Evolutionary conservation across 2,797 vertebrate genomes (phyloP), one percentile per base, ranked within the genome.

Genomic region (Lutjanus campechanus): DNA sequence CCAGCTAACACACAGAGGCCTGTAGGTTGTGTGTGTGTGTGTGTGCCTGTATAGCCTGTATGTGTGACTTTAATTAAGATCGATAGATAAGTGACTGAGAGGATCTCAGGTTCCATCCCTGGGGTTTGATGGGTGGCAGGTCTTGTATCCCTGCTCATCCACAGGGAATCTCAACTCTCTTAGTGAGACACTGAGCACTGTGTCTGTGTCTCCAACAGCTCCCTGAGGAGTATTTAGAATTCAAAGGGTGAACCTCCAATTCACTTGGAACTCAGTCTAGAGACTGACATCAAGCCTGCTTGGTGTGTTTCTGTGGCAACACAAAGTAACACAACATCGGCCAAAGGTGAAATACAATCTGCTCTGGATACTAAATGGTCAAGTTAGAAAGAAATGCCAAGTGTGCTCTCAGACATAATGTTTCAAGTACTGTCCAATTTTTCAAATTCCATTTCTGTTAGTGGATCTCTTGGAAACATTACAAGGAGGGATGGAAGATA

Each of bases 1-100:
- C 68, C 60, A 68, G 50, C 29, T 50, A 58, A 83, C 62, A 79
- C 51, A 73, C 11, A 41, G 16, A 19, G 17, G 46, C 19, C 64
- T 47, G 51, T 36, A 55, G 71, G 55, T 15, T 71, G n/a, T 51
- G 17, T 72, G 36, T 54, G 40, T 61, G 58, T 53, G 65, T n/a
- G n/a, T n/a, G n/a, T n/a, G n/a, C 17, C 46, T 43, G 50, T 76
- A 20, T 59, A 51, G 41, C 53, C 58, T 88, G 77, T 69, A 65
- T 51, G 69, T 85, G 55, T 84, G 47, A 84, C 65, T 86, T 82
- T 66, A 83, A 92, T 88, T 76, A 85, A 82, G 82, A 88, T 64
- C 75, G 75, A 90, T 53, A 81, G 86, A 85, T 79, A 88, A 56
- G 55, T 41, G 73, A 71, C 20, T 63, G 68, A 54, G 40, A 65